Base-by-base conservation (phyloP, 64 coral and sea anemone genomes). In the Trachythela sp. region DNA sequence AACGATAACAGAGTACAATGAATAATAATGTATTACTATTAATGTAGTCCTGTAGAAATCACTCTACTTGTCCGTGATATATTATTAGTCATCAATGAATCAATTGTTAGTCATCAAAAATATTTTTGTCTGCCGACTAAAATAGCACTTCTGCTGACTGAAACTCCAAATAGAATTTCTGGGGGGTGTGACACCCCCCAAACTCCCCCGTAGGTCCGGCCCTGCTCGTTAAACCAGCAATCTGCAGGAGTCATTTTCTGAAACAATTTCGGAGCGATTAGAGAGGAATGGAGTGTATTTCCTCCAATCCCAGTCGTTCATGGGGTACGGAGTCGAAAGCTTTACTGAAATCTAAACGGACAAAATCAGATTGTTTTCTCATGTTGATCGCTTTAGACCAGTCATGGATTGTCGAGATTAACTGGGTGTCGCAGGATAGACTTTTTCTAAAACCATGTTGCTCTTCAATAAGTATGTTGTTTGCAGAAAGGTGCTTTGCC, bases 221-320 rank as follows among this genome's bases (percentile, higher is more conserved):
- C n/a, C n/a, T n/a, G n/a, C n/a, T n/a, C n/a, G n/a, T n/a, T n/a
- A n/a, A n/a, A n/a, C n/a, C n/a, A n/a, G n/a, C n/a, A n/a, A n/a
- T n/a, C n/a, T n/a, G n/a, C n/a, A n/a, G n/a, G 84, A 15, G 29
- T 42, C 84, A 86, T 87, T 56, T 54, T 33, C n/a, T 58, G 32
- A 42, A 49, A 87, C 49, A 58, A 87, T 54, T 54, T 87, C 45
- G 36, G 85, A 54, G 85, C 85, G 50, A 48, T 87, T 85, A 39
- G 11, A 41, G 41, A 49, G 84, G 84, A 85, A 85, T 54, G 48
- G n/a, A 86, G 84, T 42, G 42, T 51, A 38, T 86, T 86, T 26
- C 84, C 84, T 48, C 49, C 49, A 49, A 86, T 42, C 49, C 84
- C 49, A 52, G 20, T 20, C 20, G 13, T 15, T 10, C 49, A 52